These are phyloP conservation scores for Iselma pallidipennis DNA, from an alignment of 2,888 invertebrate species.

Conservation along the genomic window DNA sequence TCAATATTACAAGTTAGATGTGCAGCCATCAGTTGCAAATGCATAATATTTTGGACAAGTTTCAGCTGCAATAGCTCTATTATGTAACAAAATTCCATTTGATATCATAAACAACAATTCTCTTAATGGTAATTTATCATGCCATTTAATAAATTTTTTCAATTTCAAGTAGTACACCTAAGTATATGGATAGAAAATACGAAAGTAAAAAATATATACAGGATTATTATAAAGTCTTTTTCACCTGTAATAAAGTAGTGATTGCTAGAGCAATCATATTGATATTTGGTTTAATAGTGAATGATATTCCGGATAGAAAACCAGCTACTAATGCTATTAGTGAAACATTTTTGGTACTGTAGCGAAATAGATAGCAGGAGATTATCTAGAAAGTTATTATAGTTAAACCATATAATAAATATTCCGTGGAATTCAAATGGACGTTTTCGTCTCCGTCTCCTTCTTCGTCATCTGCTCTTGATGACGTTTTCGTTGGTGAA, in stretches of 20 bases:
- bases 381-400: conserved; percentile 48
- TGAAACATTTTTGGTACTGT: conserved; percentile 53
- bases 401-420: too few species aligned
- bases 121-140: conserved; percentile 33
- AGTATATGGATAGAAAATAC: conserved; percentile 16
- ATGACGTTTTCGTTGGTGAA: too few species aligned
- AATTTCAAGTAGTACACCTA: conserved; percentile 25
- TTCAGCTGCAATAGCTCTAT: conserved; percentile 60
- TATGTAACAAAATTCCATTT: conserved; percentile 61
- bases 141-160: not conserved
- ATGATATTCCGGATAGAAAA: conserved; percentile 60
- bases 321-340: conserved; percentile 60
- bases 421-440: too few species aligned
- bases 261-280: conserved; percentile 60
- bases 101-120: conserved; percentile 60
- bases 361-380: conserved; percentile 50
- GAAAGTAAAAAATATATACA: conserved; percentile 1
- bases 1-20: conserved; percentile 59
- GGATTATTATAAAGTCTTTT: not conserved
- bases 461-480: too few species aligned
- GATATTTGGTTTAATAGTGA: conserved; percentile 60
- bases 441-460: too few species aligned
- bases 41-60: conserved; percentile 61
- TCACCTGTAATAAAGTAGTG: conserved; percentile 61
- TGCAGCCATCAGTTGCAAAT: conserved; percentile 60